Evolutionary conservation across 2,888 invertebrate species (phyloP).

Genomic region (Argyresthia goedartella): DNA sequence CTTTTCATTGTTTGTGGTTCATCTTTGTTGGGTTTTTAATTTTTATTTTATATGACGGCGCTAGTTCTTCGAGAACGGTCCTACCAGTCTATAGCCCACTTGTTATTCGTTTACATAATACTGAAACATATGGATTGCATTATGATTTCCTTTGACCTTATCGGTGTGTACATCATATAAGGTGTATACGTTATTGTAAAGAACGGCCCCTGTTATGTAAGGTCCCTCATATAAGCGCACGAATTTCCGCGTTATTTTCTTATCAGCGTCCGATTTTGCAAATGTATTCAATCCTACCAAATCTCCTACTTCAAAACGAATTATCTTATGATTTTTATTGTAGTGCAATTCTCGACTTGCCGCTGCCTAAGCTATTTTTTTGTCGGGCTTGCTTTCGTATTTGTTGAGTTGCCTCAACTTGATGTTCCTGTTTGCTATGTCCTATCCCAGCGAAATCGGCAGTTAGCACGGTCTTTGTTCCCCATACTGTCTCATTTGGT

Average conservation of each 20-base stretch:
- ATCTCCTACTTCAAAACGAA: constrained; percentile 5
- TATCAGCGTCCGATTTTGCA: background rate
- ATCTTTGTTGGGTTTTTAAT: no score
- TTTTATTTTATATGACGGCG: no score
- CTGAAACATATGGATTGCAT: background rate
- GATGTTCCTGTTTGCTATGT: background rate
- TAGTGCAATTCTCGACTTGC: background rate
- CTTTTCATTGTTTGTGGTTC: no score
- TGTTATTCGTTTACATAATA: background rate
- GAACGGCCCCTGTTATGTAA: constrained; percentile 4
- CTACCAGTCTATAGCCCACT: no score
- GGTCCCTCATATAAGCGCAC: constrained; percentile 6
- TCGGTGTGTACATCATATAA: background rate
- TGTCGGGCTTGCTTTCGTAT: background rate
- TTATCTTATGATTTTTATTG: constrained; percentile 4
- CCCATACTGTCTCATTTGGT: background rate
- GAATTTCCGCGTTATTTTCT: constrained; percentile 1
- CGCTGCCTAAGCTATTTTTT: no score
- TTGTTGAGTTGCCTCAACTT: background rate
- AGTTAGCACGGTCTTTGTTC: background rate
- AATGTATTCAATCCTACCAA: constrained; percentile 2
- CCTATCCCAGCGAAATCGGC: background rate
- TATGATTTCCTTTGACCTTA: background rate
- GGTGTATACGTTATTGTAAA: constrained; percentile 6
- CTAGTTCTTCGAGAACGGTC: no score